Conservation (phyloP, 1,140 invertebrate genomes). For the Drosophila santomea region DNA sequence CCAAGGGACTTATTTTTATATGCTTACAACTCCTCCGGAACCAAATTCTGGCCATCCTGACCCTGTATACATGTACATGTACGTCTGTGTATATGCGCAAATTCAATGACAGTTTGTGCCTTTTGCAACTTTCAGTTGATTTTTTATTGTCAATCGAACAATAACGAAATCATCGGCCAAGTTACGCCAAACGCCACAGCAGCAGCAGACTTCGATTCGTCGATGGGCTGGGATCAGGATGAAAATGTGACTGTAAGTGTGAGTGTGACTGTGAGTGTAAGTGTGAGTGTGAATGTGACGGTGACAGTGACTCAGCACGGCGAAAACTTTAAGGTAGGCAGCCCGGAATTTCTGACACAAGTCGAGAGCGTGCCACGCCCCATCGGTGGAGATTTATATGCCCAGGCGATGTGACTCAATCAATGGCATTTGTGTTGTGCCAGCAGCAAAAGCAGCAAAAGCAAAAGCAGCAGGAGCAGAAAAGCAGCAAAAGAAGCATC, state of each 20-base stretch:
- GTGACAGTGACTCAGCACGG: constrained; percentile 53
- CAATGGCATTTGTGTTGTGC: constrained; percentile 80
- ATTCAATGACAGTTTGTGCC: constrained; percentile 79
- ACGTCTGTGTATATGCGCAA: constrained; percentile 33
- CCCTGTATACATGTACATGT: neutral
- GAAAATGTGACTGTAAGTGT: neutral
- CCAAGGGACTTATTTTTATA: constrained; percentile 75
- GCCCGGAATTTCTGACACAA: constrained; percentile 40
- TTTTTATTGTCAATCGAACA: constrained; percentile 83
- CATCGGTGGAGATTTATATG: constrained; percentile 81
- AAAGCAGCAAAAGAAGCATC: constrained; percentile 7
- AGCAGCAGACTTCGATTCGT: constrained; percentile 34
- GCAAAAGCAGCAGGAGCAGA: constrained; percentile 9
- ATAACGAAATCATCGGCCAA: constrained; percentile 82
- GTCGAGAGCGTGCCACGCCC: constrained; percentile 68
- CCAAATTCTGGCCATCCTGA: constrained; percentile 22
- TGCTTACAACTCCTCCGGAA: constrained; percentile 53
- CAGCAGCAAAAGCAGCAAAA: constrained; percentile 32
- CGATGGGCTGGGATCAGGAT: neutral
- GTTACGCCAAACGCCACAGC: constrained; percentile 76
- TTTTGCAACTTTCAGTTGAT: constrained; percentile 81
- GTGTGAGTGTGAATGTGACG: constrained; percentile 8
- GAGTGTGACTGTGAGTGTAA: constrained; percentile 3
- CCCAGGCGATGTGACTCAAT: constrained; percentile 82
- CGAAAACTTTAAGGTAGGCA: constrained; percentile 80